These are phyloP conservation scores for Julus scanicus DNA, from an alignment of 2,888 invertebrate species.

Conservation along the genomic window DNA sequence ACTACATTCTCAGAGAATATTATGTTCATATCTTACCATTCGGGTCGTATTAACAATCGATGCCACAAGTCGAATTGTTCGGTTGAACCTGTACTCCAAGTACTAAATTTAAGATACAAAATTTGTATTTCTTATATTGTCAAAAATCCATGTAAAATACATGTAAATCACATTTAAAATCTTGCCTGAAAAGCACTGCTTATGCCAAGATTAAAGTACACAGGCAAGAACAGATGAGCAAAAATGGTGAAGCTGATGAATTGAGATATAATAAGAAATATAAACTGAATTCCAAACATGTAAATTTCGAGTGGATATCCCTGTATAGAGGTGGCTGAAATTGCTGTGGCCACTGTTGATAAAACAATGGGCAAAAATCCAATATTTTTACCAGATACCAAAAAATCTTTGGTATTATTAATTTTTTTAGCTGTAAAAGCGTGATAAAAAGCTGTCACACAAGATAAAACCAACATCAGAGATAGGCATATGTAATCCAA, in stretches of 20 bases:
- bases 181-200: constrained; percentile 50
- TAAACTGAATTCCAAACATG: constrained; percentile 47
- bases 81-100: constrained; percentile 51
- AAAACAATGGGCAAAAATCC: constrained; percentile 49
- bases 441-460: constrained; percentile 40
- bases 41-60: constrained; percentile 22
- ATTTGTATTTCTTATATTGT: no score
- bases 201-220: constrained; percentile 46
- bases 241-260: background rate
- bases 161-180: no score
- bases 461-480: constrained; percentile 12
- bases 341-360: constrained; percentile 49
- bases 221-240: constrained; percentile 36
- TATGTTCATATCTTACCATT: constrained; percentile 27
- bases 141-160: no score
- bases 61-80: background rate
- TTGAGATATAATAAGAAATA: background rate
- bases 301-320: constrained; percentile 52
- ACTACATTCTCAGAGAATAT: no score
- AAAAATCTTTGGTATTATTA: constrained; percentile 39
- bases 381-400: constrained; percentile 47
- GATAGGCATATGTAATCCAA: no score
- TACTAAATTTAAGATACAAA: background rate
- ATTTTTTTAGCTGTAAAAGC: constrained; percentile 1
- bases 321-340: constrained; percentile 25